Evolutionary conservation across 2,888 invertebrate genomes (phyloP), one percentile per base, ranked within the genome.

Genomic region (Pollenia labialis): DNA sequence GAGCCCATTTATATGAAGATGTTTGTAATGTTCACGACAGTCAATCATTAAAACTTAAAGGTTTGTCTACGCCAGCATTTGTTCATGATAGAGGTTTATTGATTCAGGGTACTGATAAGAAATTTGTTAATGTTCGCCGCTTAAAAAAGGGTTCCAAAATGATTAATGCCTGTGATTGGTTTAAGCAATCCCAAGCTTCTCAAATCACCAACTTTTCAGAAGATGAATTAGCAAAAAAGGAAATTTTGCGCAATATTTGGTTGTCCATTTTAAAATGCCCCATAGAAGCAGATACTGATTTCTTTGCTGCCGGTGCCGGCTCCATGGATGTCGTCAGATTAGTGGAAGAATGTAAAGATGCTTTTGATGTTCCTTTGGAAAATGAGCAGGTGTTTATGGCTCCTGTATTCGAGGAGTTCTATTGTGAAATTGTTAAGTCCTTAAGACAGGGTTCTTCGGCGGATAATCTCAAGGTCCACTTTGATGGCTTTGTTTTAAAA

Each of bases 341-440:
- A 72, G 96, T 99, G 0, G 99, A 99, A 93, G 99, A 99, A 94
- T 95, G 98, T 0, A 97, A 97, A 92, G 97, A 98, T 87, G 94
- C 96, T 50, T 95, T 97, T 10, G 95, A 95, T 87, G 93, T 98
- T 0, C 95, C 96, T 71, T 91, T 99, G 11, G 96, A 97, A 91
- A 98, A 98, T 91, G 98, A 97, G 90, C 97, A 98, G 89, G 96
- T 99, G 0, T 99, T 98, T 92, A 97, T 99, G 97, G 96, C 97
- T 10, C 97, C 99, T 0, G 95, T 96, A 0, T 98, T 99, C 91
- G 95, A 95, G 66, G 98, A 98, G 88, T 98, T 99, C 91, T 95
- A 95, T 62, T 93, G 94, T 0, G 94, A 95, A 12, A 95, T 97
- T 0, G 94, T 99, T 0, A 91, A 95, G 6, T 95, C 95, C 88